These are phyloP conservation scores for Hermaeophaga mercurialis DNA, from an alignment of 2,888 invertebrate genomes.

Conservation along the genomic window DNA sequence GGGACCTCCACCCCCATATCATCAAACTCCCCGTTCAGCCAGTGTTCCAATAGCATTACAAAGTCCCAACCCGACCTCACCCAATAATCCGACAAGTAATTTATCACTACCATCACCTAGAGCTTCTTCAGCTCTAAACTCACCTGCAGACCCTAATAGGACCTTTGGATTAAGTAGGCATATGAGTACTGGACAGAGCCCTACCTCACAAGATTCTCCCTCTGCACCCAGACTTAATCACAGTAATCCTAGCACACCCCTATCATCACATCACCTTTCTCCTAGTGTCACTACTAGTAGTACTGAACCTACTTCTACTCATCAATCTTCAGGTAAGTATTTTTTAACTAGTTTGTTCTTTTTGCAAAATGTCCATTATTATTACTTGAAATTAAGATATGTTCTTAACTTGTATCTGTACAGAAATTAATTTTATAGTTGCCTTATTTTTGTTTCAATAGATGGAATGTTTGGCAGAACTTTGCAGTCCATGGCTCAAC, in stretches of 20 bases:
- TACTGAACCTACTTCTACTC: slow-evolving; percentile 54
- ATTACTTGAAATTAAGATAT: not conserved
- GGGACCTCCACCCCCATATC: slow-evolving; percentile 80
- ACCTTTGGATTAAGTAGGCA: slow-evolving; percentile 61
- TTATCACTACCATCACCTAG: slow-evolving; percentile 76
- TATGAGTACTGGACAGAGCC: slow-evolving; percentile 66
- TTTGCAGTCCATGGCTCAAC: slow-evolving; percentile 67
- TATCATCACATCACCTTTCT: slow-evolving; percentile 65
- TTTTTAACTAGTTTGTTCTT: no score
- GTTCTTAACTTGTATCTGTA: not conserved
- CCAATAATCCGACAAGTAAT: slow-evolving; percentile 73
- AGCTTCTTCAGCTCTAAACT: slow-evolving; percentile 71
- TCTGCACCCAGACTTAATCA: slow-evolving; percentile 61
- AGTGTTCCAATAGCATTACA: slow-evolving; percentile 76
- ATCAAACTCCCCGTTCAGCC: slow-evolving; percentile 74
- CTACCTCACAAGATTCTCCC: slow-evolving; percentile 67
- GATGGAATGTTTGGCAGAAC: slow-evolving; percentile 70
- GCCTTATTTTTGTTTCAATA: slow-evolving; percentile 50
- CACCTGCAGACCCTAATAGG: slow-evolving; percentile 68
- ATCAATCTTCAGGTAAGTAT: slow-evolving; percentile 55
- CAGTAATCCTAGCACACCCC: slow-evolving; percentile 75
- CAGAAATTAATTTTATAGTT: not conserved
- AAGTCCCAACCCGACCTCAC: slow-evolving; percentile 75
- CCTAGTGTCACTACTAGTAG: slow-evolving; percentile 61
- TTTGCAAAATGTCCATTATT: no score